phyloP scores from a whole-genome alignment of 2,888 invertebrate genomes.

The Lydus trimaculatus region DNA sequence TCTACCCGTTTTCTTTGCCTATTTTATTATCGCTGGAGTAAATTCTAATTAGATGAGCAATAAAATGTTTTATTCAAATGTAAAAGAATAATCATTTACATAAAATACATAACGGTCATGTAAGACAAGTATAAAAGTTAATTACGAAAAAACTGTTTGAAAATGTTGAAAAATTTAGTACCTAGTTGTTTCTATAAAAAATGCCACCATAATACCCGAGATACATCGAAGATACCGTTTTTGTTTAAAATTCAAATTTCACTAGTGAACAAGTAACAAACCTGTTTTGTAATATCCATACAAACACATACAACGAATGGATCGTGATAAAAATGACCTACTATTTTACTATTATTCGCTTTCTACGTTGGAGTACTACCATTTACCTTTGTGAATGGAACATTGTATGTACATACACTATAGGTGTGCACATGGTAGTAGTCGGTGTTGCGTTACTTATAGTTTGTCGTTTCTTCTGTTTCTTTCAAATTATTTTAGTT shows the following conservation, averaged over 20 bases:
- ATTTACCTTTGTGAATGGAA: constrained; percentile 33
- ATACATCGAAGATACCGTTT: background rate
- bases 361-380: constrained; percentile 33
- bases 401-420: constrained; percentile 23
- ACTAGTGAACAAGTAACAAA: constrained; percentile 21
- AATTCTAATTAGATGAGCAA: constrained; percentile 26
- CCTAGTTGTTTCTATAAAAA: background rate
- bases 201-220: background rate
- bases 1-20: constrained; percentile 18
- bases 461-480: background rate
- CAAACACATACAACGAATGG: constrained; percentile 4
- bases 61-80: constrained; percentile 31
- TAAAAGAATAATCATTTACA: constrained; percentile 10
- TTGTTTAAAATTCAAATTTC: constrained; percentile 20
- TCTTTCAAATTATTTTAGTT: background rate
- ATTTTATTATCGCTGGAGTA: constrained; percentile 26
- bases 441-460: background rate
- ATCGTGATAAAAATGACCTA: constrained; percentile 36
- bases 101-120: constrained; percentile 1
- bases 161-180: no score
- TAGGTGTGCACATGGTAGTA: background rate
- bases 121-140: background rate
- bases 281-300: constrained; percentile 30
- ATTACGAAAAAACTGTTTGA: background rate
- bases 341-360: constrained; percentile 36